Percentiles rank a stretch among this genome's conserved stretches.
These are phyloP conservation scores for Tragulus kanchil DNA, from an alignment of 2,113 vertebrate genomes.

Conservation along the genomic window DNA sequence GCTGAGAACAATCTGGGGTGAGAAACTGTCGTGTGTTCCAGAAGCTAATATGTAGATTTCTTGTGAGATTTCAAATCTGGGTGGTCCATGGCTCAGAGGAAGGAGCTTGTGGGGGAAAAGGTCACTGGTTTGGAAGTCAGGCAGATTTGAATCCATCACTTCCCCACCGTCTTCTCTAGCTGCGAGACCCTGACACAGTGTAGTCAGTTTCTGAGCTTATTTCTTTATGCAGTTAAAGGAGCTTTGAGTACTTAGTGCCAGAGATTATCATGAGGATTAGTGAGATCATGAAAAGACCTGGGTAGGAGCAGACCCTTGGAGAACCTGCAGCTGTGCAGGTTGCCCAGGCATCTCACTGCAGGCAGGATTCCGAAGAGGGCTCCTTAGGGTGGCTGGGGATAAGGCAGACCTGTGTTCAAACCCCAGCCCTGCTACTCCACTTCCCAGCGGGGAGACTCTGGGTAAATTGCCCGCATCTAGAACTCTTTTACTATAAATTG, in stretches of 20 bases:
- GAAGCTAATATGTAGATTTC: constrained; percentile 66
- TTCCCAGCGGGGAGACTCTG: background rate
- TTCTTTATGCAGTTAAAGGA: background rate
- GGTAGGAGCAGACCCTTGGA: background rate
- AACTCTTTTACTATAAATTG: background rate
- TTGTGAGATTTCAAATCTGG: constrained; percentile 47
- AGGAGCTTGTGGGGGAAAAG: background rate
- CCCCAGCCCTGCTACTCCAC: background rate
- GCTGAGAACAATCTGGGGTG: constrained; percentile 81
- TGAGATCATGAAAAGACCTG: background rate
- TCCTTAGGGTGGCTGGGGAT: background rate
- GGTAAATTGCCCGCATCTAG: background rate
- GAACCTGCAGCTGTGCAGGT: accelerated
- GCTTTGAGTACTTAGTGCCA: accelerated
- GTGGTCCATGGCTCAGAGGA: background rate
- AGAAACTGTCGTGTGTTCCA: constrained; percentile 74
- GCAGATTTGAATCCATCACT: background rate
- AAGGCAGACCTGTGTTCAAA: background rate
- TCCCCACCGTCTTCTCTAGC: background rate
- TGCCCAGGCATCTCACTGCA: background rate
- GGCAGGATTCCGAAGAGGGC: background rate
- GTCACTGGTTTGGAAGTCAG: background rate
- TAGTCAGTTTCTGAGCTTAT: background rate
- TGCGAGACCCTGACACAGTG: too few relatives aligned
- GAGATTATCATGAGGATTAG: background rate